Evolutionary conservation across 2,888 invertebrate genomes (phyloP), one percentile per base, ranked within the genome.

Genomic region (Hypercompe scribonia): DNA sequence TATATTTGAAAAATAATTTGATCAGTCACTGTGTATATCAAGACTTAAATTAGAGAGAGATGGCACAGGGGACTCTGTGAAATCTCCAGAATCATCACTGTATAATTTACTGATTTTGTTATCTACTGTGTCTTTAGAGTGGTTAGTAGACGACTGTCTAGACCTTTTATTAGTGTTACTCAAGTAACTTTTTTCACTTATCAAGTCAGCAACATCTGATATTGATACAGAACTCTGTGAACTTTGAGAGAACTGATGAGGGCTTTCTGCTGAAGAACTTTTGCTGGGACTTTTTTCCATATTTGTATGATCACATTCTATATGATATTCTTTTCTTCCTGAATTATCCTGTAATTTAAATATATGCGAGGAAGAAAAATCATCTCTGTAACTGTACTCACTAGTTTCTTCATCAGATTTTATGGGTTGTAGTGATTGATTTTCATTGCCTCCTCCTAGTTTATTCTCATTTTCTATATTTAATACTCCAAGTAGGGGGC

Each of bases 11-110:
- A 63, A 74, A 66, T 71, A 50, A 69, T 50, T 46, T 63, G 36
- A 10, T 88, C 83, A 94, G 79, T 95, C 95, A 90, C 94, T 95
- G 86, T 95, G 94, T 79, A 94, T 91, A 81, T 95, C 94, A 73
- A 95, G 89, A 84, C 95, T 95, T 46, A 95, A 87, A 86, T 95
- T 95, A 71, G 95, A 95, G 46, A 95, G 82, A 39, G 95, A 95
- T 39, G 94, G 95, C 75, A 95, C 86, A 8, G 95, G 93, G 54
- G 95, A 95, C 71, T 93, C 95, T 1, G 94, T 92, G 76, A 93
- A 94, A 76, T 95, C 95, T 70, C 92, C 94, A 31, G 94, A 94
- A 82, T 94, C 93, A 86, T 94, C 93, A 84, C 91, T 93, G 33
- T 86, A 81, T 72, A 87, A 83, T 81, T 90, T 92, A 68, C 78